Base-by-base conservation (phyloP, 2,888 invertebrate genomes). In the Carterocephalus palaemon region DNA sequence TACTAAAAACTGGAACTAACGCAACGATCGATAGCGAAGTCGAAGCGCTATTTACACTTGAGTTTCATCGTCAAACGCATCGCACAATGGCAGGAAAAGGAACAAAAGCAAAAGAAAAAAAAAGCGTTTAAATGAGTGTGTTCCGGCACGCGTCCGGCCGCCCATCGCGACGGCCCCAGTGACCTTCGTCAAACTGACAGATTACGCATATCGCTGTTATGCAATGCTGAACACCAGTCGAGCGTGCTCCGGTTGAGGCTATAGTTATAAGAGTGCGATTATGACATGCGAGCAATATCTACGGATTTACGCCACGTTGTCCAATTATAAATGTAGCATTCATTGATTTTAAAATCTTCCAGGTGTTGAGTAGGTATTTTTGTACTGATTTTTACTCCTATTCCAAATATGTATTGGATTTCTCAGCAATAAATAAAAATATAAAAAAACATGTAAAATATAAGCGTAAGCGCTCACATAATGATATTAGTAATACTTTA, bases 121-220 rank as follows among this genome's bases (percentile, higher is more conserved):
- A 67, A 67, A 69, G 58, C 47, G 49, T 50, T 49, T 65, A 66
- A 69, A 71, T 64, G 66, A 67, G 57, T 64, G 51, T 75, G 80
- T 78, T 67, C 64, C 67, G 75, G 77, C 81, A 81, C 80, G 80
- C 75, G 82, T 73, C 68, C 56, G 61, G 57, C 59, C 53, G 52
- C 51, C n/a, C 56, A 56, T 62, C 52, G 60, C 54, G 49, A 26
- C n/a, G 43, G 22, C 38, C 16, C 52, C 51, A 52, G 52, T 75
- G 79, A 85, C 84, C 85, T 81, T 84, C 84, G 81, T 85, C 85
- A 85, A 71, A 70, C 65, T 82, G 84, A 84, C 84, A 78, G 72
- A 73, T 81, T 80, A 67, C 64, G 67, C 78, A 72, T 81, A 82
- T 82, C 78, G 68, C 64, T 65, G 67, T 69, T 69, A 62, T 74